These are phyloP conservation scores for Heterochromis multidens DNA, from an alignment of 2,113 vertebrate species.

Conservation along the genomic window DNA sequence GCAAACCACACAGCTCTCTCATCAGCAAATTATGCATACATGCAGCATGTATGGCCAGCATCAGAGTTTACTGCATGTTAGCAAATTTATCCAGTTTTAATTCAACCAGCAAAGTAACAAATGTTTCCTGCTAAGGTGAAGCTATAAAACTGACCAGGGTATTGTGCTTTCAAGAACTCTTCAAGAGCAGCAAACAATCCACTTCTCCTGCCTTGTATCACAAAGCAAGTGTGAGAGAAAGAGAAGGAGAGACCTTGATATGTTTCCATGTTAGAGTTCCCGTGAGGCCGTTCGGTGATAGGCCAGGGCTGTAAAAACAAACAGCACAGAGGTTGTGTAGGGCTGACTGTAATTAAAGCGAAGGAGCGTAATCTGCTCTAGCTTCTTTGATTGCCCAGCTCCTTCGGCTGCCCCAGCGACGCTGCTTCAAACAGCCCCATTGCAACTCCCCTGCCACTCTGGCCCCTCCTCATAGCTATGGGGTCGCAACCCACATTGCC, in stretches of 20 bases:
- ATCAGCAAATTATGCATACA: constrained; percentile 72
- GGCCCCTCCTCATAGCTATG: constrained; percentile 55
- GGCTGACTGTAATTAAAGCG: constrained; percentile 72
- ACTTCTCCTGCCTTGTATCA: constrained; percentile 42
- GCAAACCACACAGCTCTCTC: constrained; percentile 69
- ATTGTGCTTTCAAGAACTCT: constrained; percentile 5
- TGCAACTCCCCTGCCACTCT: constrained; percentile 61
- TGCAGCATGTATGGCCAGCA: constrained; percentile 51
- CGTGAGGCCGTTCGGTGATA: constrained; percentile 62
- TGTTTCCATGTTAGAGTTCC: constrained; percentile 67
- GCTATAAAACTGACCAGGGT: neutral
- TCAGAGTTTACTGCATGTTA: constrained; percentile 33
- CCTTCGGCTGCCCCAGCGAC: constrained; percentile 61
- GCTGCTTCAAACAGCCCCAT: constrained; percentile 62
- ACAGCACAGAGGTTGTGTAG: constrained; percentile 70
- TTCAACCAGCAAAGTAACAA: neutral
- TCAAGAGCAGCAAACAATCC: constrained; percentile 38
- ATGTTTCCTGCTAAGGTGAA: neutral
- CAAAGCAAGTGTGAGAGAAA: constrained; percentile 38
- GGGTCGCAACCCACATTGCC: constrained; percentile 74
- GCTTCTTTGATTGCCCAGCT: constrained; percentile 72
- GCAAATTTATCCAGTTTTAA: constrained; percentile 19
- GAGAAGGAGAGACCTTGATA: constrained; percentile 59
- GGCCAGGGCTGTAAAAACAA: constrained; percentile 71
- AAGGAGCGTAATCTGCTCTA: constrained; percentile 66